Percentiles rank a stretch among this genome's conserved stretches.
Conservation (phyloP, 2,888 invertebrate genomes). For the Rhingia rostrata region DNA sequence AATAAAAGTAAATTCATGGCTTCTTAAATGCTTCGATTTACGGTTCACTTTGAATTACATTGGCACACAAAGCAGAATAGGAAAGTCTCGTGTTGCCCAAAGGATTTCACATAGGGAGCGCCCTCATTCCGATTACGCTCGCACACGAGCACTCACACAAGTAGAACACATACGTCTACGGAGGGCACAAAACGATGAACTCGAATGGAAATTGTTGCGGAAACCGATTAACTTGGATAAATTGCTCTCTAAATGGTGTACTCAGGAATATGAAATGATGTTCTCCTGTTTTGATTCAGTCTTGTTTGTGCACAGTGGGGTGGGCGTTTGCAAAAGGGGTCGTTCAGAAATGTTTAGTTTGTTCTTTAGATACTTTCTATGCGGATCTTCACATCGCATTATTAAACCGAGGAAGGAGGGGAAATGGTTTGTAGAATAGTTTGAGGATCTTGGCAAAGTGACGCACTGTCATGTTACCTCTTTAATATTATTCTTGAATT, state of each 20-base stretch:
- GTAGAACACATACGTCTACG: background rate
- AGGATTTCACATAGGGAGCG: constrained; percentile 22
- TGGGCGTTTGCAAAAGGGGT: background rate
- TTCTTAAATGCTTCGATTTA: constrained; percentile 67
- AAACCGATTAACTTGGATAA: constrained; percentile 76
- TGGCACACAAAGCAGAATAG: constrained; percentile 5
- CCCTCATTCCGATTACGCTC: background rate
- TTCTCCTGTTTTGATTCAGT: constrained; percentile 46
- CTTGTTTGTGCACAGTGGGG: constrained; percentile 47
- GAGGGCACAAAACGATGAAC: constrained; percentile 41
- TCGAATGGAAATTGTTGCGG: constrained; percentile 75
- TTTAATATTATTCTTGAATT: too few species aligned
- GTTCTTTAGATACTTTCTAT: too few species aligned
- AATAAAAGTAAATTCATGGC: constrained; percentile 65
- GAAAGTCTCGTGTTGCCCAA: constrained; percentile 15
- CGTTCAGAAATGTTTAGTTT: too few species aligned
- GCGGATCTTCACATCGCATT: too few species aligned
- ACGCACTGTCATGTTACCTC: too few species aligned
- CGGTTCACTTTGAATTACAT: constrained; percentile 61
- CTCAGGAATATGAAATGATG: constrained; percentile 66
- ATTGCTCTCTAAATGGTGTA: constrained; percentile 74
- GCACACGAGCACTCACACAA: background rate
- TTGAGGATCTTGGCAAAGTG: too few species aligned
- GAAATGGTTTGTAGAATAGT: too few species aligned
- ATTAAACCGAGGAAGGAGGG: too few species aligned